Evolutionary conservation across 2,113 vertebrate genomes (phyloP).

Genomic region (Tympanuchus pallidicinctus): DNA sequence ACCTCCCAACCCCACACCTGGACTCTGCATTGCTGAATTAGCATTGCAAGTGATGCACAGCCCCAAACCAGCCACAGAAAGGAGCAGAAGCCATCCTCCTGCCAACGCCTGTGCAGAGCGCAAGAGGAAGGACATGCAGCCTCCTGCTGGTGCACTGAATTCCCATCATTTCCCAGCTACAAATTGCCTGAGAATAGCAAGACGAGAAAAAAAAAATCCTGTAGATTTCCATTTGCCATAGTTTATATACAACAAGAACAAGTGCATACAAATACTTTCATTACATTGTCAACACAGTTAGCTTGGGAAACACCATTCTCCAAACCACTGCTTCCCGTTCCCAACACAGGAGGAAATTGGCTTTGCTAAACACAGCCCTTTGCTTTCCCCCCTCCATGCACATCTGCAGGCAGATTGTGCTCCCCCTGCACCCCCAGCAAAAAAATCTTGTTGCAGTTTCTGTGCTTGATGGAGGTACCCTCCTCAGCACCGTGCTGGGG

Average conservation of each 20-base stretch:
- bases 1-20: not conserved
- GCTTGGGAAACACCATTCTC: slow-evolving; percentile 59
- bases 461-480: not conserved
- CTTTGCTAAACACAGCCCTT: slow-evolving; percentile 14
- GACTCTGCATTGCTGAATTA: not conserved
- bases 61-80: too few relatives aligned
- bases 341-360: slow-evolving; percentile 50
- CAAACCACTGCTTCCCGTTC: slow-evolving; percentile 10
- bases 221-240: slow-evolving; percentile 3
- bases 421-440: not conserved
- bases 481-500: not conserved
- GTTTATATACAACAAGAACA: slow-evolving; percentile 36
- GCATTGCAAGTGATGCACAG: not conserved
- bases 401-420: slow-evolving; percentile 33
- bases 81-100: not conserved
- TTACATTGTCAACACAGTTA: slow-evolving; percentile 75
- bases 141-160: not conserved
- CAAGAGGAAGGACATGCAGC: not conserved
- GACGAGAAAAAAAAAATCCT: not conserved
- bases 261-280: slow-evolving; percentile 63
- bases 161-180: not conserved
- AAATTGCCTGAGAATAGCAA: not conserved
- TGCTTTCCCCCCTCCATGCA: slow-evolving; percentile 21
- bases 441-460: not conserved
- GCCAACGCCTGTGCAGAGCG: not conserved